Evolutionary conservation across 1,140 invertebrate species (phyloP).

Genomic region (Macrobrachium nipponense): DNA sequence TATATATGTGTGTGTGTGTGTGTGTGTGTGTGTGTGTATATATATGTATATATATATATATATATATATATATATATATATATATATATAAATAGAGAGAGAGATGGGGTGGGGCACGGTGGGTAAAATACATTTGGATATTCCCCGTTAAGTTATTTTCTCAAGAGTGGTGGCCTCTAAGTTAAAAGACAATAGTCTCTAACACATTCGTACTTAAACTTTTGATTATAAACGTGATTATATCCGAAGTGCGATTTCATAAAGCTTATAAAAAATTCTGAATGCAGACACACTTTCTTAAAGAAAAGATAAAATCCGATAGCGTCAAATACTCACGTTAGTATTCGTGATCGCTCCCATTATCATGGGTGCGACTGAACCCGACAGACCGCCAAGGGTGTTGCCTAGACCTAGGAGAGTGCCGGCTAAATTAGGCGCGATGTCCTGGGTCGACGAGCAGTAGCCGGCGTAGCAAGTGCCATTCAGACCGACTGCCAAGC

Average conservation of each 20-base stretch:
- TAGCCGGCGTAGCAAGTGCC: slow-evolving; percentile 71
- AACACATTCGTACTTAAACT: too few species aligned
- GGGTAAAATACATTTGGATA: too few species aligned
- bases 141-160: too few species aligned
- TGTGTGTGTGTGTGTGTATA: neutral
- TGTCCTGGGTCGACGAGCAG: slow-evolving; percentile 77
- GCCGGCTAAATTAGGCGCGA: slow-evolving; percentile 82
- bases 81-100: neutral
- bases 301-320: neutral
- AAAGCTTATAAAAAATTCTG: neutral
- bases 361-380: too few species aligned
- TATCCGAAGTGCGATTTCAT: too few species aligned
- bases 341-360: too few species aligned
- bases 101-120: too few species aligned
- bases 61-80: slow-evolving; percentile 20
- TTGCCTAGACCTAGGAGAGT: slow-evolving; percentile 79
- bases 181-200: too few species aligned
- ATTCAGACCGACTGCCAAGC: slow-evolving; percentile 78
- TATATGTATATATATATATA: neutral
- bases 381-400: slow-evolving; percentile 66
- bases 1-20: slow-evolving; percentile 6
- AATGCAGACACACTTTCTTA: neutral
- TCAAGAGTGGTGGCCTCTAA: too few species aligned
- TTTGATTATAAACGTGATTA: too few species aligned
- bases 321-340: too few species aligned